These are phyloP conservation scores for Siderastrea radians DNA, from an alignment of 92 coral and sea anemone genomes.

Conservation along the genomic window DNA sequence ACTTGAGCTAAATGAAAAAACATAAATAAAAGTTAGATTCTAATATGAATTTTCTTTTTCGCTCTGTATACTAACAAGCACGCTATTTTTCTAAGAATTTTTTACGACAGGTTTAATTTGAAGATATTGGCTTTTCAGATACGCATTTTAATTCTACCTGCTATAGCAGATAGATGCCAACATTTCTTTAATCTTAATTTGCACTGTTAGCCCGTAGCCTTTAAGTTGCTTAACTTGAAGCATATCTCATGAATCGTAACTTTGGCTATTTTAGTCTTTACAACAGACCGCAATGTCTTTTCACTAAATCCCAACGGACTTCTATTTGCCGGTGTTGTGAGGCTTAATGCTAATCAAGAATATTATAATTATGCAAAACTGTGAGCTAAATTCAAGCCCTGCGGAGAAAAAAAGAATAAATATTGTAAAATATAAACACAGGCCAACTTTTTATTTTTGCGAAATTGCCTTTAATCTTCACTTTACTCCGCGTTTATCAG, in stretches of 20 bases:
- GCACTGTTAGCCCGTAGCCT: not conserved
- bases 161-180: not conserved
- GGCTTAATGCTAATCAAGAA: not conserved
- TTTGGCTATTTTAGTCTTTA: not conserved
- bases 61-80: not conserved
- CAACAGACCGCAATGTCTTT: not conserved
- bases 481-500: not conserved
- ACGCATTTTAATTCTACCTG: not conserved
- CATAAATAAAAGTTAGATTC: not conserved
- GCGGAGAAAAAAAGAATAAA: not conserved
- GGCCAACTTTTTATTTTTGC: not conserved
- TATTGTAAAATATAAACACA: not conserved
- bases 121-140: not conserved
- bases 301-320: not conserved
- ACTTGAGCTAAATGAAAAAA: not conserved
- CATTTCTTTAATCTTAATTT: not conserved
- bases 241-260: not conserved
- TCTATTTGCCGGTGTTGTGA: not conserved
- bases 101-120: not conserved
- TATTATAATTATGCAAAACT: constrained; percentile 36
- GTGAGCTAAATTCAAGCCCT: constrained; percentile 2
- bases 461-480: not conserved
- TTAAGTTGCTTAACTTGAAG: not conserved
- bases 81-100: not conserved
- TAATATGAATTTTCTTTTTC: not conserved